phyloP scores from a whole-genome alignment of 2,888 invertebrate species.

The Anthophora plumipes region DNA sequence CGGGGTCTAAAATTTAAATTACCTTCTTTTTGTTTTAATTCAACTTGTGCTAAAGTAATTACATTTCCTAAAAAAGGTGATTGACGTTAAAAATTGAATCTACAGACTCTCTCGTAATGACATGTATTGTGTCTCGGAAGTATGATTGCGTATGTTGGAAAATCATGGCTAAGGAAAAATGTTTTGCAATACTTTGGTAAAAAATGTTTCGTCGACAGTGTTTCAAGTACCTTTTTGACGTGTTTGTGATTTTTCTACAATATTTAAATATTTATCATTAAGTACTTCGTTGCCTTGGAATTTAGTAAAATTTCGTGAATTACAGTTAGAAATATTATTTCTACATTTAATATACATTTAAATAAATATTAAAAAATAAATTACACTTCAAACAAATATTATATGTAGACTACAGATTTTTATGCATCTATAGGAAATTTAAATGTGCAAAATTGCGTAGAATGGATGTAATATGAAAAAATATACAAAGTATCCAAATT shows the following conservation, averaged over 20 bases:
- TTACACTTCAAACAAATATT: too few relatives aligned
- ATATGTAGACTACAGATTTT: too few relatives aligned
- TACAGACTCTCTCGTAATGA: neutral
- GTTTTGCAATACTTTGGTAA: too few relatives aligned
- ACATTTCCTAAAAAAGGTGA: neutral
- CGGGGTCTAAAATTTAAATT: conserved; percentile 11
- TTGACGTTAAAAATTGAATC: neutral
- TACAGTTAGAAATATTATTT: too few relatives aligned
- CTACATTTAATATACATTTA: neutral
- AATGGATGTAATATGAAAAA: too few relatives aligned
- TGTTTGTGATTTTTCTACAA: neutral
- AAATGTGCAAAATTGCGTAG: too few relatives aligned
- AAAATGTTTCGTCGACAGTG: too few relatives aligned
- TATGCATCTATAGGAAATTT: too few relatives aligned
- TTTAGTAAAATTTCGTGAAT: neutral
- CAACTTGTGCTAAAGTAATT: neutral
- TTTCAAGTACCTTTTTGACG: too few relatives aligned
- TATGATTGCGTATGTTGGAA: neutral
- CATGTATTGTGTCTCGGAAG: neutral
- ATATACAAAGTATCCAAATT: too few relatives aligned
- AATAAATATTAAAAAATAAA: neutral
- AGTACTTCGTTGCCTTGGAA: neutral
- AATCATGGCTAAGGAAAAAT: neutral
- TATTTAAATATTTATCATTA: neutral
- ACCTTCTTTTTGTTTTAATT: conserved; percentile 13